Evolutionary conservation across 2,113 vertebrate species (phyloP).

Genomic region (Rhinoptilus africanus): DNA sequence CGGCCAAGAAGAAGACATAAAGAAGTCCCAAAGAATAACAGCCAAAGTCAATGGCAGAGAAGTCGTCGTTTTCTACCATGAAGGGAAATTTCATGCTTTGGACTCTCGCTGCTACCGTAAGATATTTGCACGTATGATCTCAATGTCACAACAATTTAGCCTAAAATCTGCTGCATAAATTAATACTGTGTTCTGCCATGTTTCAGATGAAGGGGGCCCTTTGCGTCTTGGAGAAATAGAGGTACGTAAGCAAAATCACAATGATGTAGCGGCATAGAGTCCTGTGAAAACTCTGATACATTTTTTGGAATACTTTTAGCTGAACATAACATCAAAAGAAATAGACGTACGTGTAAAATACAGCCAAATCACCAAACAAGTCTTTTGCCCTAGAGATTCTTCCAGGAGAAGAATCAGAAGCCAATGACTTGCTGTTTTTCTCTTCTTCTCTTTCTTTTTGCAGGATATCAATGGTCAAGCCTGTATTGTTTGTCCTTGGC

Average conservation of each 20-base stretch:
- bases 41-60: constrained; percentile 81
- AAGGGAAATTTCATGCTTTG: constrained; percentile 83
- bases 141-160: background rate
- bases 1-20: constrained; percentile 84
- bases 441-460: background rate
- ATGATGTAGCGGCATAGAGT: background rate
- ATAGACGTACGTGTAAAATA: rapidly evolving
- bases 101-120: constrained; percentile 94
- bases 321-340: background rate
- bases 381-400: background rate
- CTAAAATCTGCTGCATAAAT: background rate
- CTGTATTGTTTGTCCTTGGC: constrained; percentile 92
- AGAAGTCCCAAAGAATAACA: constrained; percentile 71
- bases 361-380: background rate
- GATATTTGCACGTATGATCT: constrained; percentile 42
- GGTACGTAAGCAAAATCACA: constrained; percentile 72
- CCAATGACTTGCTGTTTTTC: background rate
- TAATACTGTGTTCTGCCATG: background rate
- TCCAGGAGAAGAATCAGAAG: background rate
- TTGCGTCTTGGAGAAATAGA: constrained; percentile 90
- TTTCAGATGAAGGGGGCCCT: constrained; percentile 85
- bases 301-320: background rate
- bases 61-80: constrained; percentile 83
- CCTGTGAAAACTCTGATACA: background rate
- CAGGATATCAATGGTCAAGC: constrained; percentile 85